These are phyloP conservation scores for Belonocnema kinseyi DNA, from an alignment of 1,140 invertebrate genomes.

Conservation along the genomic window DNA sequence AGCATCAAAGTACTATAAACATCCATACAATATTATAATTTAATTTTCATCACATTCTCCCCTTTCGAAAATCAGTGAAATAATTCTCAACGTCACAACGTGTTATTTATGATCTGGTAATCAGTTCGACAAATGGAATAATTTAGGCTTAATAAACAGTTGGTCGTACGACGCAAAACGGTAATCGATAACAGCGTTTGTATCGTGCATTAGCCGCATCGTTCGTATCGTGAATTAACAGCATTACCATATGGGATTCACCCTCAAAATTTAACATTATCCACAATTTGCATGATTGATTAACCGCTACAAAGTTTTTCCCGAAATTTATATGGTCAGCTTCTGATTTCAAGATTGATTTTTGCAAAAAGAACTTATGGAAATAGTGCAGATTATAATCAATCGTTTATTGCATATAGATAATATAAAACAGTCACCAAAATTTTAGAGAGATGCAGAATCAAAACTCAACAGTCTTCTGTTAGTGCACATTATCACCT, in stretches of 20 bases:
- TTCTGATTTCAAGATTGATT: conserved; percentile 8
- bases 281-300: conserved; percentile 73
- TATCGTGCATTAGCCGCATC: conserved; percentile 30
- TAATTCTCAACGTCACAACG: not conserved
- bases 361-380: not conserved
- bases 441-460: no score
- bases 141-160: conserved; percentile 70
- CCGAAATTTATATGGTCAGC: conserved; percentile 34
- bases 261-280: conserved; percentile 65
- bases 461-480: no score
- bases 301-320: conserved; percentile 57
- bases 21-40: no score
- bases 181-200: conserved; percentile 24
- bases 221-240: conserved; percentile 63
- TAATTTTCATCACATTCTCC: no score
- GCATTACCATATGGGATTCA: conserved; percentile 68
- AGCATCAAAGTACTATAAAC: no score
- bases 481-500: no score
- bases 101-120: conserved; percentile 13
- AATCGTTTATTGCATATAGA: no score
- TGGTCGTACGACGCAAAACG: conserved; percentile 37
- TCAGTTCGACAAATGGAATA: conserved; percentile 46
- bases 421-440: no score
- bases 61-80: not conserved
- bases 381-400: no score